These are phyloP conservation scores for Beroe forskalii DNA, from an alignment of 37 sponge, comb jelly and placozoan species.

Conservation along the genomic window DNA sequence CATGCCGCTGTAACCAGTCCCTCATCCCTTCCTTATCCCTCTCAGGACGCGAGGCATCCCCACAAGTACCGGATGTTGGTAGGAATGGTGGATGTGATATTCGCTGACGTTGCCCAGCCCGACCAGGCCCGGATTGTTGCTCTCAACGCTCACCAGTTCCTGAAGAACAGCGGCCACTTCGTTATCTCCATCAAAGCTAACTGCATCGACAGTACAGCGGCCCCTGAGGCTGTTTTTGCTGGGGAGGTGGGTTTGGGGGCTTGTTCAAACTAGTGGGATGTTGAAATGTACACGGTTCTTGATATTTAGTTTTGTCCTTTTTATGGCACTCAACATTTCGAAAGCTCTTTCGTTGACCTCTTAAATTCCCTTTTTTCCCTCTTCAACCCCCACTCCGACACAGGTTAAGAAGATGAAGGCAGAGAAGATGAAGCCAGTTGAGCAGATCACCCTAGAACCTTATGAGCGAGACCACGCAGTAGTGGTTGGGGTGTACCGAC, in stretches of 20 bases:
- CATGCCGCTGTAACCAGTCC: no score
- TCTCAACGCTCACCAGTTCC: conserved; percentile 89
- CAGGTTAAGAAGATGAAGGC: conserved; percentile 82
- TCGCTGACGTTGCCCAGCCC: conserved; percentile 99
- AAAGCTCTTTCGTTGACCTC: background rate
- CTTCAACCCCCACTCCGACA: no score
- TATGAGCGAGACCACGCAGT: conserved; percentile 99
- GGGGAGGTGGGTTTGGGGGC: conserved; percentile 80
- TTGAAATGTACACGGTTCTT: no score
- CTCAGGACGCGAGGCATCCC: conserved; percentile 89
- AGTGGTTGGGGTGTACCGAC: conserved; percentile 91
- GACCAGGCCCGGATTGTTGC: conserved; percentile 97
- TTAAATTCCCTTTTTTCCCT: background rate
- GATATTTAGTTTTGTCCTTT: no score
- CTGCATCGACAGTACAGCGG: conserved; percentile 97
- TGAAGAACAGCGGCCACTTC: conserved; percentile 95
- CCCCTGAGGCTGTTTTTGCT: conserved; percentile 96
- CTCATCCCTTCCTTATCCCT: no score
- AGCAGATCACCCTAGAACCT: conserved; percentile 95
- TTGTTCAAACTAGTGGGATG: no score
- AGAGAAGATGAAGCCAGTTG: conserved; percentile 95
- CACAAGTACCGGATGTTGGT: conserved; percentile 98
- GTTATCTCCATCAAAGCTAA: conserved; percentile 99
- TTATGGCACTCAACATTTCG: no score
- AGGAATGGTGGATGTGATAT: conserved; percentile 97